A percentile compares a stretch with the other conserved stretches of the same genome.
Conservation (phyloP, 2,797 vertebrate genomes). For the Danio tinwini region DNA sequence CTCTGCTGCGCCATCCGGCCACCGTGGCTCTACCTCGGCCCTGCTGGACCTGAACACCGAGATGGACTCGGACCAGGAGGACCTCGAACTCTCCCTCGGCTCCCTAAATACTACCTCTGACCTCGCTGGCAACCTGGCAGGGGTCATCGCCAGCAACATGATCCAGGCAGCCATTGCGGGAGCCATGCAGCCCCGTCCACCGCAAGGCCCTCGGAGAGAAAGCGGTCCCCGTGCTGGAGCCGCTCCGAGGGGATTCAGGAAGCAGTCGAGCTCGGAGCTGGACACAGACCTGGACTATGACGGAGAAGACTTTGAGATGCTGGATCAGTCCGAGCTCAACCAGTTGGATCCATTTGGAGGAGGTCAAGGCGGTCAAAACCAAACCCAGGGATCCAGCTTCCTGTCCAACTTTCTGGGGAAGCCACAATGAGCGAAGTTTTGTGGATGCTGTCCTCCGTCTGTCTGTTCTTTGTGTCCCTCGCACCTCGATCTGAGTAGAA, state of each 20-base stretch:
- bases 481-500: slow-evolving; percentile 34
- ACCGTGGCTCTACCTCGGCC: slow-evolving; percentile 70
- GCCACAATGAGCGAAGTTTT: slow-evolving; percentile 71
- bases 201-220: slow-evolving; percentile 65
- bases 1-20: slow-evolving; percentile 61
- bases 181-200: slow-evolving; percentile 75
- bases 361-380: slow-evolving; percentile 64
- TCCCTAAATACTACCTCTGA: slow-evolving; percentile 75
- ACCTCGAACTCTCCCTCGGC: slow-evolving; percentile 78
- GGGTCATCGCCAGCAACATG: slow-evolving; percentile 90
- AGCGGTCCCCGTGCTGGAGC: slow-evolving; percentile 71
- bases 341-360: slow-evolving; percentile 89
- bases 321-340: slow-evolving; percentile 96
- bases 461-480: slow-evolving; percentile 19
- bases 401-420: slow-evolving; percentile 81
- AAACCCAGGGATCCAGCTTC: slow-evolving; percentile 79
- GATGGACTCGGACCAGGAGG: slow-evolving; percentile 84
- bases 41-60: slow-evolving; percentile 74
- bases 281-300: slow-evolving; percentile 89
- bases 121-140: slow-evolving; percentile 84
- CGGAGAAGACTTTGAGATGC: slow-evolving; percentile 96
- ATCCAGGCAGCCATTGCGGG: slow-evolving; percentile 89
- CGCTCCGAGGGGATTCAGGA: slow-evolving; percentile 78
- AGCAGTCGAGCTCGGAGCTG: slow-evolving; percentile 90
- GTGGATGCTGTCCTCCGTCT: slow-evolving; percentile 19